A percentile compares a stretch with the other conserved stretches of the same genome.
Conservation (phyloP, 1,140 invertebrate genomes). For the Stenopsyche tienmushanensis region DNA sequence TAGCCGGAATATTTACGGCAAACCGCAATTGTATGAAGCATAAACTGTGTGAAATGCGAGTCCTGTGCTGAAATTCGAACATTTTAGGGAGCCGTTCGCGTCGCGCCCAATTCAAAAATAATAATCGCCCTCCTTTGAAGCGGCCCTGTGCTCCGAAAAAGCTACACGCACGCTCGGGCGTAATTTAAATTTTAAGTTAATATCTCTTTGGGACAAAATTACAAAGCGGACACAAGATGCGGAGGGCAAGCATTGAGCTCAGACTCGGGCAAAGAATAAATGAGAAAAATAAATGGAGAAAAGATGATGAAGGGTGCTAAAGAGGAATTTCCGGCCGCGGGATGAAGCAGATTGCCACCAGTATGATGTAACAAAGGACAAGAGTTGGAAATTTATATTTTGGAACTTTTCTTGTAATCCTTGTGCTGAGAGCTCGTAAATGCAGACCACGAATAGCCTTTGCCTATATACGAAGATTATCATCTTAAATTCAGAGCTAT, state of each 20-base stretch:
- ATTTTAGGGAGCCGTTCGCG: slow-evolving; percentile 4
- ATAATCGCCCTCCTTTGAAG: background rate
- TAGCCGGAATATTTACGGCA: slow-evolving; percentile 16
- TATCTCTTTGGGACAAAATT: background rate
- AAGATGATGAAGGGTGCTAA: slow-evolving; percentile 9
- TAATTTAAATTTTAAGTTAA: no score
- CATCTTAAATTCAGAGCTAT: no score
- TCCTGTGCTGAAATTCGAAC: slow-evolving; percentile 23
- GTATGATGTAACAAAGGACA: slow-evolving; percentile 17
- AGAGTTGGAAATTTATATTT: background rate
- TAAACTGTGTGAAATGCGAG: slow-evolving; percentile 16
- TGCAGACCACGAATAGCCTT: no score
- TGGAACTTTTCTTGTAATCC: no score
- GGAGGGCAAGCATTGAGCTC: background rate
- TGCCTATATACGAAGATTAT: no score
- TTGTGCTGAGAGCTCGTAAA: no score
- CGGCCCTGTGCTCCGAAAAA: no score
- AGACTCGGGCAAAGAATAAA: background rate
- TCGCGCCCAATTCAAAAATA: slow-evolving; percentile 9
- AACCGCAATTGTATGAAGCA: slow-evolving; percentile 16
- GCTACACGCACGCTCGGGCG: no score
- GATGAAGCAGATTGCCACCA: slow-evolving; percentile 4
- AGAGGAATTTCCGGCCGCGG: background rate
- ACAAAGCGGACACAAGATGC: background rate
- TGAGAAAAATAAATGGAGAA: slow-evolving; percentile 9